Evolutionary conservation across 1,140 invertebrate genomes (phyloP).

Genomic region (Laodelphax striatellus): DNA sequence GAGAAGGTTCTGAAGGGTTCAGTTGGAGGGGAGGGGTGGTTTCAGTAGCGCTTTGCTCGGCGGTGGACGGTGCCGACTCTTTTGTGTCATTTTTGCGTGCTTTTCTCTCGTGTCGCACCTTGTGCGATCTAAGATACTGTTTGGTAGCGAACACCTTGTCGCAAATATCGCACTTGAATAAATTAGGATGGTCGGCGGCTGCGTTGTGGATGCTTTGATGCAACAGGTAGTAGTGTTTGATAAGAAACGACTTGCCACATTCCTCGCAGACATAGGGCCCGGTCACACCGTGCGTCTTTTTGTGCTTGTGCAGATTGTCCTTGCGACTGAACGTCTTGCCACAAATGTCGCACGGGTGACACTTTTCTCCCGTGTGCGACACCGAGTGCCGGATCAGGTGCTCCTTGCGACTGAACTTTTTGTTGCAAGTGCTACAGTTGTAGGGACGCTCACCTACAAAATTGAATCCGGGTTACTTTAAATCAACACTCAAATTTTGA

Average conservation of each 20-base stretch:
- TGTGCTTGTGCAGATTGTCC: conserved; percentile 63
- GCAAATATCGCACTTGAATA: conserved; percentile 23
- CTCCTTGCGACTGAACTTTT: conserved; percentile 60
- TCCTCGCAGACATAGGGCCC: conserved; percentile 57
- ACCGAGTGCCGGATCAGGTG: conserved; percentile 59
- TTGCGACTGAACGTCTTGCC: conserved; percentile 63
- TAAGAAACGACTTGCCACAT: conserved; percentile 58
- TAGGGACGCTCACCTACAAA: conserved; percentile 55
- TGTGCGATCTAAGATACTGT: conserved; percentile 38
- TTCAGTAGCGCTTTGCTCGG: conserved; percentile 12
- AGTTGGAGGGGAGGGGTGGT: conserved; percentile 6
- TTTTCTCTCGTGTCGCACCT: conserved; percentile 34
- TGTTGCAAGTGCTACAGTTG: conserved; percentile 52
- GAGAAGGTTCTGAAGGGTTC: conserved; percentile 11
- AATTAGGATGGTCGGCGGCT: conserved; percentile 15
- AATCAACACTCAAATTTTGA: too few species aligned
- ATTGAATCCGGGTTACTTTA: not conserved
- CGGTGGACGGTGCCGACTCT: conserved; percentile 1
- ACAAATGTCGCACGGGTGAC: conserved; percentile 63
- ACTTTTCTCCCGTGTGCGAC: conserved; percentile 60
- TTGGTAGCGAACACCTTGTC: conserved; percentile 36
- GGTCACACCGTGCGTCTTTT: conserved; percentile 48
- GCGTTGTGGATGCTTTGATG: conserved; percentile 39
- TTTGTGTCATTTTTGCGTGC: conserved; percentile 3
- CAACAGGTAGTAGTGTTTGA: conserved; percentile 53